phyloP scores from a whole-genome alignment of 1,140 invertebrate species.

The Sitophilus oryzae region DNA sequence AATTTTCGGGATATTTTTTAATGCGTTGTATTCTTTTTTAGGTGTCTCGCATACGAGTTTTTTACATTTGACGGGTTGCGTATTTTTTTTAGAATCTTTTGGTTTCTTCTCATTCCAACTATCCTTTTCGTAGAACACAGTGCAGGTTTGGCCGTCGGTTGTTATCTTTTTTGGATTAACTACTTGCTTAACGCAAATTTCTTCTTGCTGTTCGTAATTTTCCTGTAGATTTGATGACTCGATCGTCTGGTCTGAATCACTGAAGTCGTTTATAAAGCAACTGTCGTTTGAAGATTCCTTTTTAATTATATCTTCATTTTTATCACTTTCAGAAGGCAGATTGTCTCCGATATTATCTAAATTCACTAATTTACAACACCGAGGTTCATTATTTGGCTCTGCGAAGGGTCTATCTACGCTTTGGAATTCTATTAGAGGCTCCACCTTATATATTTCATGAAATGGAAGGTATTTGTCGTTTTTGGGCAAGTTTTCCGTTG shows the following conservation, averaged over 20 bases:
- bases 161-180: neutral
- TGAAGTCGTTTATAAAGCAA: constrained; percentile 8
- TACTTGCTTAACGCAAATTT: too few species aligned
- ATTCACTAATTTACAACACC: constrained; percentile 1
- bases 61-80: neutral
- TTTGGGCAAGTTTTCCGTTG: too few species aligned
- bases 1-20: neutral
- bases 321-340: neutral
- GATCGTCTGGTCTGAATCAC: constrained; percentile 13
- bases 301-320: neutral
- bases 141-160: neutral
- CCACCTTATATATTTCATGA: neutral
- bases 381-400: constrained; percentile 14
- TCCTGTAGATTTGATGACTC: constrained; percentile 15
- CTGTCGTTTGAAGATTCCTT: neutral
- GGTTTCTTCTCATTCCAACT: neutral
- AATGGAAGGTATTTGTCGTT: too few species aligned
- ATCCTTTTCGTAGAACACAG: neutral
- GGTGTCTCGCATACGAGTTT: neutral
- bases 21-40: neutral
- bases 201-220: neutral
- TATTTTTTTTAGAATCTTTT: neutral
- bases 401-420: neutral
- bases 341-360: constrained; percentile 11
- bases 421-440: constrained; percentile 7